Conservation (phyloP, 2,797 vertebrate species). For the Tiaroga cobitis region DNA sequence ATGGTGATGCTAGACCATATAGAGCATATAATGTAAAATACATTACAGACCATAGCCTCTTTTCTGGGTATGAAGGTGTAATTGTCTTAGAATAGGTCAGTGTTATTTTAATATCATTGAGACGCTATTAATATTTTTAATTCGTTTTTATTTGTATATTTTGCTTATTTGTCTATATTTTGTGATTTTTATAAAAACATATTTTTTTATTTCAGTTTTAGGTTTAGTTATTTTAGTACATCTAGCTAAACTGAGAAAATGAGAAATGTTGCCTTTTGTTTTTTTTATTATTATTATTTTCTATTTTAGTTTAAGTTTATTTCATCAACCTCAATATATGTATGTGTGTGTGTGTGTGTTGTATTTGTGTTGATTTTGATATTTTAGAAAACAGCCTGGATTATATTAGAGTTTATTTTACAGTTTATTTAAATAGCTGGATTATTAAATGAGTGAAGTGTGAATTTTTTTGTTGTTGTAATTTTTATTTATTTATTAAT, state of each 20-base stretch:
- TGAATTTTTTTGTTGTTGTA: rapidly evolving
- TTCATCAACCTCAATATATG: too few species aligned
- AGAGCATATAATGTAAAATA: not conserved
- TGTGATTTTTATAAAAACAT: too few species aligned
- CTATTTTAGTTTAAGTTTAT: not conserved
- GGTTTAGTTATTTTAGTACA: not conserved
- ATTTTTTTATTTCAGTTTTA: too few species aligned
- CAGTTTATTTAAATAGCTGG: not conserved
- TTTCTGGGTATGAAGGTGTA: not conserved
- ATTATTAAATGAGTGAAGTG: not conserved
- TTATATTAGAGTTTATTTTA: not conserved
- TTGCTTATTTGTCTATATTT: too few species aligned
- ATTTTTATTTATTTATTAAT: too few species aligned
- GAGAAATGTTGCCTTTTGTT: not conserved
- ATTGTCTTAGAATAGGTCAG: not conserved
- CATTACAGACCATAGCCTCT: not conserved
- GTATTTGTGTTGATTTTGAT: too few species aligned
- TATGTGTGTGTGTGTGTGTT: too few species aligned
- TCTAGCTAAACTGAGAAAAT: not conserved
- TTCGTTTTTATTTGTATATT: not conserved
- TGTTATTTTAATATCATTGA: not conserved
- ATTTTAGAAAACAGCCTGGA: not conserved
- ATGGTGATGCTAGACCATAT: not conserved
- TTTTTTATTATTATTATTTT: too few species aligned
- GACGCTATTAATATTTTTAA: not conserved